Base-by-base conservation (phyloP, 2,113 vertebrate species). In the Caranx melampygus region DNA sequence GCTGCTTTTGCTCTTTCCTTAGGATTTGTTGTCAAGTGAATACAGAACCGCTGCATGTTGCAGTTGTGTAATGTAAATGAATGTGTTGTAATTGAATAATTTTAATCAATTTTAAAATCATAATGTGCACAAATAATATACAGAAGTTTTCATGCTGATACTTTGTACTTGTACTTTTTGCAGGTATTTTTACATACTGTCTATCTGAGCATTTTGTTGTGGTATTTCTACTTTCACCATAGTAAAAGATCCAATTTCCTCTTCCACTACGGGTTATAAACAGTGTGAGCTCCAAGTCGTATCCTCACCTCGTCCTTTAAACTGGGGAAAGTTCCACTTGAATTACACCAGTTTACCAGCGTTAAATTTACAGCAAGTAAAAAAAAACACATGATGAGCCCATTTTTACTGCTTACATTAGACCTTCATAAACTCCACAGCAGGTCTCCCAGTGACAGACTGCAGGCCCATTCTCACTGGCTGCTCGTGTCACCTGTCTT, bases 391-490 rank as follows among this genome's bases (percentile, higher is more conserved):
- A 66, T 76, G 44, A 31, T 67, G 47, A 31, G 35, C 37, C 31
- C 49, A 15, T 73, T 73, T 78, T 64, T 62, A 64, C 74, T 68
- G 87, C 75, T 76, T 79, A 73, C 71, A 68, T 76, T 84, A 75
- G 69, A 66, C 34, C 18, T 35, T 70, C 42, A 78, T 74, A 67
- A 77, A 70, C 54, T 60, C 66, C 69, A 60, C 54, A 63, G 7
- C 15, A 18, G 78, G 37, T 33, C 55, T 26, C 52, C 14, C 26
- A 49, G 12, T 63, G 81, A 72, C 20, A 68, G 31, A 67, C 72
- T 57, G 79, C 79, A 87, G 85, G 57, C 82, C 55, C 55, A 20
- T 51, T 63, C 20, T 83, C 67, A 20, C 4, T 33, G 37, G n/a
- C 4, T 54, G 26, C 15, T 76, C n/a, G 11, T 49, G 11, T 58